Evolutionary conservation across 1,140 invertebrate species (phyloP).

Genomic region (Dolichoris vasculosae): DNA sequence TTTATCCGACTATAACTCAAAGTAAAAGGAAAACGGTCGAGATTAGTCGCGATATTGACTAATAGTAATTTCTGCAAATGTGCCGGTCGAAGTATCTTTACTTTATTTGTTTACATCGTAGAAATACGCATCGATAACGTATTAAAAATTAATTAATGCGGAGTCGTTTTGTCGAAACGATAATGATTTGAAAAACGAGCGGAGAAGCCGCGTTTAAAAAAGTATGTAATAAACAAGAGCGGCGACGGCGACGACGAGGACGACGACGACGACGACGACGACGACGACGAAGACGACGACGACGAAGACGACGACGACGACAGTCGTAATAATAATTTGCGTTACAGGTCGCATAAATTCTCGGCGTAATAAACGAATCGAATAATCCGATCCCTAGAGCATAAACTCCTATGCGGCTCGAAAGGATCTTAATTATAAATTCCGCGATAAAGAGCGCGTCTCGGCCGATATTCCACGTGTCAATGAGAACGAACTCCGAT

Average conservation of each 20-base stretch:
- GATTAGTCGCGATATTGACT: background rate
- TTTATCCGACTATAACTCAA: background rate
- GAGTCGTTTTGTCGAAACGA: background rate
- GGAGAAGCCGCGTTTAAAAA: too few species aligned
- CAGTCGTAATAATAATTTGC: background rate
- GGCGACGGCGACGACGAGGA: too few species aligned
- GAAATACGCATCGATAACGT: background rate
- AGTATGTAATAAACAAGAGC: too few species aligned
- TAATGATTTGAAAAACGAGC: background rate
- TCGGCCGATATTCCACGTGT: background rate
- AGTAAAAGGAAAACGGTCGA: background rate
- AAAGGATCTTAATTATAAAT: background rate
- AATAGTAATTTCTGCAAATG: too few species aligned
- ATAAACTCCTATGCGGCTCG: background rate
- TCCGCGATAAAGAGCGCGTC: slow-evolving; percentile 7
- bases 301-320: background rate
- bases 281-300: background rate
- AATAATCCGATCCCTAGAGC: background rate
- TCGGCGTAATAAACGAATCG: background rate
- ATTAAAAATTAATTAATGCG: background rate
- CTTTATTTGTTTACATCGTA: too few species aligned
- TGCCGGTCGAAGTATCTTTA: background rate
- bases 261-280: background rate
- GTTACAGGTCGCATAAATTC: background rate
- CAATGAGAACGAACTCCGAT: background rate